Percentiles rank a stretch among this genome's conserved stretches.
phyloP scores from a whole-genome alignment of 2,888 invertebrate species.

The Sclerodermus sp. region DNA sequence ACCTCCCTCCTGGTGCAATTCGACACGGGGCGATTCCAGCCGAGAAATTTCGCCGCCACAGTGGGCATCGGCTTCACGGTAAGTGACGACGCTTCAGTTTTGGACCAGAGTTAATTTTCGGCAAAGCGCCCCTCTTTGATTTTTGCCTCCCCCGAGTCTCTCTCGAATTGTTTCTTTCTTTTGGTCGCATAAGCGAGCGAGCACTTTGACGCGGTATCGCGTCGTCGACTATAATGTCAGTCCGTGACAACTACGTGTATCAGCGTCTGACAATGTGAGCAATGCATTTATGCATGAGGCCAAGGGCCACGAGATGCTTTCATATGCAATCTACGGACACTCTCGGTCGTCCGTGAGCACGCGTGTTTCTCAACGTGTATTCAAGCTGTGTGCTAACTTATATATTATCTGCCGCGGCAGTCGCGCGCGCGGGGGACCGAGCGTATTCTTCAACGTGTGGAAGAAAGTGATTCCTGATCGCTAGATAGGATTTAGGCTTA shows the following conservation, averaged over 20 bases:
- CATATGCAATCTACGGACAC: conserved; percentile 9
- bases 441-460: too few species aligned
- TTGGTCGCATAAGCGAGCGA: too few species aligned
- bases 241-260: conserved; percentile 19
- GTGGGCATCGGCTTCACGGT: conserved; percentile 95
- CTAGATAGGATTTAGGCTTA: too few species aligned
- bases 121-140: background rate
- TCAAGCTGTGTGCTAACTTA: too few species aligned
- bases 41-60: conserved; percentile 90
- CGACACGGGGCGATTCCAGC: conserved; percentile 88
- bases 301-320: conserved; percentile 18
- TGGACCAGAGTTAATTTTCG: too few species aligned
- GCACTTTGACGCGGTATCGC: background rate
- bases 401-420: too few species aligned
- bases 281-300: conserved; percentile 34
- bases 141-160: background rate
- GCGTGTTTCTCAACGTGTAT: background rate
- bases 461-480: too few species aligned
- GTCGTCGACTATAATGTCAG: conserved; percentile 6
- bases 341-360: background rate
- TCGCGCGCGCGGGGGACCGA: too few species aligned
- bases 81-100: conserved; percentile 62
- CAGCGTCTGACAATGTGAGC: conserved; percentile 31
- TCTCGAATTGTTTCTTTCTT: background rate
- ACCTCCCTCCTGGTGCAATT: conserved; percentile 91